Base-by-base conservation (phyloP, 2,797 vertebrate genomes). In the Rhadinocentrus ornatus region DNA sequence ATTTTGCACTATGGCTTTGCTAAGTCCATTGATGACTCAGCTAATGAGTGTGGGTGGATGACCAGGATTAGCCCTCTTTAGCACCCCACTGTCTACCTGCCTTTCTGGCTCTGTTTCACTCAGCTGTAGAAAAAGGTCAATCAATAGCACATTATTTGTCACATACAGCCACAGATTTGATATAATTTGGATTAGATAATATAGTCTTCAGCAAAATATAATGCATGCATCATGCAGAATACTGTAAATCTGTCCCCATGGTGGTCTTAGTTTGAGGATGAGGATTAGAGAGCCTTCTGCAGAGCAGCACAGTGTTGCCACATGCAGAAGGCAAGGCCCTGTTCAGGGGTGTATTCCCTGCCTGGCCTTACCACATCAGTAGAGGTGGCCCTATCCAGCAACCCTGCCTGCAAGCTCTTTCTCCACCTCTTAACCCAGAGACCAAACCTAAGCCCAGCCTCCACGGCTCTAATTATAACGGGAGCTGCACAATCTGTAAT, bases 21-120 rank as follows among this genome's bases (percentile, higher is more conserved):
- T 91, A 59, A 94, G 86, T 93, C 92, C 90, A 88, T 80, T 94
- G 95, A 95, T 96, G 95, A 94, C 95, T 95, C 92, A 87, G 70
- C 91, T 96, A 97, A 96, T 96, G 94, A 94, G 91, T 91, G 85
- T 92, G 84, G 91, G 80, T 68, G 84, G 95, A 90, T 85, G 87
- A 90, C 86, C 86, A 92, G 93, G 91, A 93, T 96, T 97, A 96
- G 96, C 96, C 94, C 94, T 93, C 94, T 83, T 90, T 90, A 93
- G 87, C 93, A 92, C 86, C 89, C 78, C 69, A 91, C 72, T 66
- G 77, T 85, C 86, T 86, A 69, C 75, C 83, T 79, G 81, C 62
- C 85, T 73, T 74, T 75, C 75, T 64, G 74, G 71, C 66, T 80
- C 56, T 81, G 73, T 74, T 72, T 85, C 76, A 65, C 69, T 59